phyloP scores from a whole-genome alignment of 2,888 invertebrate species.

The Noctua janthina region DNA sequence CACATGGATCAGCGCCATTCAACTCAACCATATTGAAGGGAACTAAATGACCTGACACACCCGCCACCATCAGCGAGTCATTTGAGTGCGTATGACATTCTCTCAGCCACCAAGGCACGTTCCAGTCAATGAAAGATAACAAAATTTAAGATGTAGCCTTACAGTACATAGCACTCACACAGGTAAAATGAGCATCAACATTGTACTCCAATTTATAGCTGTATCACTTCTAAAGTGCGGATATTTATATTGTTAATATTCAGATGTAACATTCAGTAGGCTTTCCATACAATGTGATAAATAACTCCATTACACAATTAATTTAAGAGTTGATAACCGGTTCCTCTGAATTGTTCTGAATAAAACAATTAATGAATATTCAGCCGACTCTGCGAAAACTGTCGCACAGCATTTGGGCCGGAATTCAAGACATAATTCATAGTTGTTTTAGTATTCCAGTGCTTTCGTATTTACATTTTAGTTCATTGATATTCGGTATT shows the following conservation, averaged over 20 bases:
- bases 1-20: no score
- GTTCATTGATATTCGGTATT: slow-evolving; percentile 22
- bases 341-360: slow-evolving; percentile 37
- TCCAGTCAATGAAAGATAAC: no score
- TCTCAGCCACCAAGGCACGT: no score
- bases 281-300: slow-evolving; percentile 1
- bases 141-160: no score
- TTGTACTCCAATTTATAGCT: no score
- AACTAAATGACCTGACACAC: no score
- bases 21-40: no score
- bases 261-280: neutral
- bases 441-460: slow-evolving; percentile 31
- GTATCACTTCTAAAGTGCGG: neutral
- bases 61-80: no score
- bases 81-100: no score
- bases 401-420: slow-evolving; percentile 50
- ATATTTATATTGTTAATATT: neutral
- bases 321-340: slow-evolving; percentile 19
- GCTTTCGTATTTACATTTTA: slow-evolving; percentile 39
- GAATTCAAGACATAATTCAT: slow-evolving; percentile 43
- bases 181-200: neutral
- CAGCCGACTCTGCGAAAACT: slow-evolving; percentile 18
- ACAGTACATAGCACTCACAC: no score
- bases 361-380: slow-evolving; percentile 57
- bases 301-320: slow-evolving; percentile 16